These are phyloP conservation scores for Melozone crissalis DNA, from an alignment of 2,113 vertebrate species.

Conservation along the genomic window DNA sequence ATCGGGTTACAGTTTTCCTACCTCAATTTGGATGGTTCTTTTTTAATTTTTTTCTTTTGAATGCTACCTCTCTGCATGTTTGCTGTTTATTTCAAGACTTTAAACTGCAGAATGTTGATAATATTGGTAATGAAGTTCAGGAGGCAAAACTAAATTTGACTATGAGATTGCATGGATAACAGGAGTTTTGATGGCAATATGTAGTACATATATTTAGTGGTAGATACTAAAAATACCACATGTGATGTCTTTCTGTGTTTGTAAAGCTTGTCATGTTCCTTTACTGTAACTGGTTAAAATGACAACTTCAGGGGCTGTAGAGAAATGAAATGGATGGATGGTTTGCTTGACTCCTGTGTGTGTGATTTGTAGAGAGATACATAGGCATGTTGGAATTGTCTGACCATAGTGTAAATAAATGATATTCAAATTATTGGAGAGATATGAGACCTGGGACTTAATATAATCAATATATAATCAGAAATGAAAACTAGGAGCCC, in stretches of 20 bases:
- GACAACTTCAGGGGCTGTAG: not conserved
- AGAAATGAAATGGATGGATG: not conserved
- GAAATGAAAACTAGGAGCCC: not conserved
- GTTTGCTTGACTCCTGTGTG: not conserved
- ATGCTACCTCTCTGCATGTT: not conserved
- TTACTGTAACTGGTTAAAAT: rapidly evolving
- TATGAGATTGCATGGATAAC: not conserved
- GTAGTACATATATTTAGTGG: not conserved
- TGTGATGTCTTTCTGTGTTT: not conserved
- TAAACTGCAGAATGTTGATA: not conserved
- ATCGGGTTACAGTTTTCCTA: not conserved
- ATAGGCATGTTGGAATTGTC: not conserved
- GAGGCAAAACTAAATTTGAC: not conserved
- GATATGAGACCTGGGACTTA: not conserved
- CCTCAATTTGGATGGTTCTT: rapidly evolving
- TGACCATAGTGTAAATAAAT: not conserved
- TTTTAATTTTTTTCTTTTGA: not conserved
- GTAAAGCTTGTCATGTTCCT: not conserved
- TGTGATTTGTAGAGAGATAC: not conserved
- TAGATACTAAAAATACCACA: not conserved
- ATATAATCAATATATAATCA: not conserved
- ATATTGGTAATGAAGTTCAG: not conserved
- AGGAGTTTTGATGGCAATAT: not conserved
- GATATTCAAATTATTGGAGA: not conserved
- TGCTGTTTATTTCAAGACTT: not conserved